These are phyloP conservation scores for Acheta domesticus DNA, from an alignment of 2,888 invertebrate species.

Conservation along the genomic window DNA sequence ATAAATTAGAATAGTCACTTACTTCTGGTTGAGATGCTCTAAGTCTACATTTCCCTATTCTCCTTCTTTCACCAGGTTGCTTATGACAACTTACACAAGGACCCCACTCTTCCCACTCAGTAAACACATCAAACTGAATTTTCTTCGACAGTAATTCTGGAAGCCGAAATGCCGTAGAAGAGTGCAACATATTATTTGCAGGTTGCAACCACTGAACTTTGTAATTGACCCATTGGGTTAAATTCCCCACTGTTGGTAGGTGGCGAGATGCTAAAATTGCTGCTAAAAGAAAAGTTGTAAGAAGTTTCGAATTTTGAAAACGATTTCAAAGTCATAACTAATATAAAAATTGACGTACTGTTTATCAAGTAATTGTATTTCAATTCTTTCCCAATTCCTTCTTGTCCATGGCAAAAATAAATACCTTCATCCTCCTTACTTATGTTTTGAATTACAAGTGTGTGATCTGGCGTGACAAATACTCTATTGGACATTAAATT, in stretches of 20 bases:
- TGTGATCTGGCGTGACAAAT: background rate
- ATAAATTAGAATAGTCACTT: background rate
- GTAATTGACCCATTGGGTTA: background rate
- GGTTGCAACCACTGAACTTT: background rate
- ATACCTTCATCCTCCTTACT: background rate
- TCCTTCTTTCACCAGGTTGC: background rate
- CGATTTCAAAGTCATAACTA: no score
- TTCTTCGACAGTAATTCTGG: background rate
- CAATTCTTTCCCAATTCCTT: background rate
- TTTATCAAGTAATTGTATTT: background rate
- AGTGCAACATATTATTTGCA: background rate
- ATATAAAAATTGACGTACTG: background rate
- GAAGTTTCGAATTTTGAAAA: no score
- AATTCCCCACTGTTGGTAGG: background rate
- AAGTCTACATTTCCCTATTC: background rate
- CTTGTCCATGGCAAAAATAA: background rate
- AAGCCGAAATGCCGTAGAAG: background rate
- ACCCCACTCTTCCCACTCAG: background rate
- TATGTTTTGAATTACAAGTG: background rate
- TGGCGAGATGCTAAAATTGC: background rate
- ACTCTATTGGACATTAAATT: background rate
- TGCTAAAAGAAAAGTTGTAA: no score
- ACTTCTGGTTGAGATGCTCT: background rate
- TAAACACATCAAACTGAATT: background rate
- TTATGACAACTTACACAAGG: background rate